Conservation (phyloP, 2,888 invertebrate species). For the Limulus polyphemus region DNA sequence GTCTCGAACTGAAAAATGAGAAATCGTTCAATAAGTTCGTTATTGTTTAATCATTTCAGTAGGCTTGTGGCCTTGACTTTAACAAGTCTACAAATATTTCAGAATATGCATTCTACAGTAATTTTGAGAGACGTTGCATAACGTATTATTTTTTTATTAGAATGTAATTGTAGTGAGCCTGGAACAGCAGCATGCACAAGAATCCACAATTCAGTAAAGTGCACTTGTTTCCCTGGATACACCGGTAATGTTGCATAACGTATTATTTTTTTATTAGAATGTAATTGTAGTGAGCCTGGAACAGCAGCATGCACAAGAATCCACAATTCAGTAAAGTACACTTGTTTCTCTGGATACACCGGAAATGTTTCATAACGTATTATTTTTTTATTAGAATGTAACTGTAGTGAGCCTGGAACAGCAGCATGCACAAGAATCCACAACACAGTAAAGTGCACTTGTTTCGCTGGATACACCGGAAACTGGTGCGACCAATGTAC, state of each 20-base stretch:
- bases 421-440: conserved; percentile 18
- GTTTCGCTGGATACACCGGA: conserved; percentile 20
- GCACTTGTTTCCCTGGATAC: conserved; percentile 22
- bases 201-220: conserved; percentile 15
- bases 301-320: conserved; percentile 20
- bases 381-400: conserved; percentile 14
- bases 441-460: conserved; percentile 19
- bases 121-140: too few relatives aligned
- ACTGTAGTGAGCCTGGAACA: conserved; percentile 23
- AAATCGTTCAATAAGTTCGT: too few relatives aligned
- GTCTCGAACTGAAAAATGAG: too few relatives aligned
- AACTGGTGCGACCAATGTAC: conserved; percentile 23
- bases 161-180: conserved; percentile 22
- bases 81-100: too few relatives aligned
- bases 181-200: conserved; percentile 22
- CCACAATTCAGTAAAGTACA: conserved; percentile 16
- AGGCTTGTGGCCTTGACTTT: too few relatives aligned
- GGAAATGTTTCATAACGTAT: neutral
- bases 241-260: too few relatives aligned
- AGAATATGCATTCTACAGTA: too few relatives aligned
- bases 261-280: conserved; percentile 10
- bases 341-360: conserved; percentile 20
- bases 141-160: conserved; percentile 9
- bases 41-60: too few relatives aligned
- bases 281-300: conserved; percentile 23